Evolutionary conservation across 2,888 invertebrate species (phyloP), one percentile per base, ranked within the genome.

Genomic region (Charanyca ferruginea): DNA sequence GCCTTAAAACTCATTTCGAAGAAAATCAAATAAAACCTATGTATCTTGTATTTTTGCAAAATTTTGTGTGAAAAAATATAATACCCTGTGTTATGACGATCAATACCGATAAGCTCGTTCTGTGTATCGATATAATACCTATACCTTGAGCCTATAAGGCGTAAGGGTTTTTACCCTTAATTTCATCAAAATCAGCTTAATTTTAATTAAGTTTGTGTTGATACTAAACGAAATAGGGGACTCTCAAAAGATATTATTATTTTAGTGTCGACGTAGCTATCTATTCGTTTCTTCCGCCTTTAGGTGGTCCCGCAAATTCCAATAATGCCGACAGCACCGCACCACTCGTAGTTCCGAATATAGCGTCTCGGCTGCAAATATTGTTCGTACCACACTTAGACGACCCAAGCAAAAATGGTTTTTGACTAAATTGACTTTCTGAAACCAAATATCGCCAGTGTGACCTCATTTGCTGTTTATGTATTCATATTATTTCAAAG

Each of bases 301-400:
- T 73, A 78, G 75, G 77, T 82, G 72, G 79, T 80, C 72, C 79
- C 79, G 81, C 88, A 87, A 89, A 89, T 87, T 89, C 87, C 89
- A 92, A 92, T 93, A 92, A 89, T 85, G 86, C 84, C 83, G 83
- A 87, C 87, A 88, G 81, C 80, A 84, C 79, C 82, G 81, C 80
- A 84, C 79, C 82, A 84, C 86, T 86, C 83, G 85, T 80, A 84
- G 85, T 84, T 85, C 84, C 87, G 82, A 89, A 91, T 89, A 91
- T 88, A 85, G 85, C 88, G 83, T 84, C 80, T 81, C 84, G 80
- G 82, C 84, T 85, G 89, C 90, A 91, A 91, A 93, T 92, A 92
- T 91, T 90, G 90, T 89, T 87, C 84, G 86, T 87, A 85, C 85
- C 81, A 86, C 84, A 87, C 84, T 87, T 84, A 86, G 80, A 75